Evolutionary conservation across 2,797 vertebrate species (phyloP).

Genomic region (Poeciliopsis turneri): DNA sequence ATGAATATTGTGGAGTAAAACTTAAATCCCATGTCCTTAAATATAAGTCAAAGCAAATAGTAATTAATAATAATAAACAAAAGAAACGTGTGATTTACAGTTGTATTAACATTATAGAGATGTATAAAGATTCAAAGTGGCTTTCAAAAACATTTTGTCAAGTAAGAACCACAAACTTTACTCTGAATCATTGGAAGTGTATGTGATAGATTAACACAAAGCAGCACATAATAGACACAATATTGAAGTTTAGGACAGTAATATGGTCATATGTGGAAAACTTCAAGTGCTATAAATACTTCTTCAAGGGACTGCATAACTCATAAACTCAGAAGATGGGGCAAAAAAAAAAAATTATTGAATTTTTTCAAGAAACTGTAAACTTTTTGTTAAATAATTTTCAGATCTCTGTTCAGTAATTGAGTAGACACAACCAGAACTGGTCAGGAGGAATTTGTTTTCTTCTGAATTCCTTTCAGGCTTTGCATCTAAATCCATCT

Average conservation of each 20-base stretch:
- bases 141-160: not conserved
- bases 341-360: not conserved
- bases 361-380: not conserved
- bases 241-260: not conserved
- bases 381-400: not conserved
- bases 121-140: not conserved
- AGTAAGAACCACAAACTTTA: not conserved
- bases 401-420: not conserved
- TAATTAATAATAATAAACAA: not conserved
- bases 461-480: not conserved
- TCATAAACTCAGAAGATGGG: not conserved
- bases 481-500: slow-evolving; percentile 24
- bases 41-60: not conserved
- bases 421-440: not conserved
- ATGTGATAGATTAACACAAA: not conserved
- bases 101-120: not conserved
- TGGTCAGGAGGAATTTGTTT: not conserved
- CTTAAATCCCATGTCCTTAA: not conserved
- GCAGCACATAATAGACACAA: not conserved
- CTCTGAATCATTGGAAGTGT: too few relatives aligned
- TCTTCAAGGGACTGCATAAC: not conserved
- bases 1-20: not conserved
- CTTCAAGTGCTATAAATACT: not conserved
- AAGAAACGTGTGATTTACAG: not conserved
- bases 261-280: not conserved